These are phyloP conservation scores for Thunnus maccoyii DNA, from an alignment of 2,113 vertebrate genomes.

Conservation along the genomic window DNA sequence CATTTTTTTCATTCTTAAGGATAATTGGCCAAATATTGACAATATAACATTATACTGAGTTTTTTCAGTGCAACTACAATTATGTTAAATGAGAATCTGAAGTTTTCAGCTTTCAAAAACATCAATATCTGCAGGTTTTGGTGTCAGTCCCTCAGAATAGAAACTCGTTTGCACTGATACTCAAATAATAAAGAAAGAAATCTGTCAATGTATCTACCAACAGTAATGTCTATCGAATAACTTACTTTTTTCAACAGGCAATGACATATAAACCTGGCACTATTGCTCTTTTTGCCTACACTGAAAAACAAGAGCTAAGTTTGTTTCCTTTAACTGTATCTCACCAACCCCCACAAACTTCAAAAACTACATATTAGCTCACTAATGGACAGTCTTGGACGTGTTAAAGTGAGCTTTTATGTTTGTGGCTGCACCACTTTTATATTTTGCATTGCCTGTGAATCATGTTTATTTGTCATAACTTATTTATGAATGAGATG, in stretches of 20 bases:
- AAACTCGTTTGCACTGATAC: slow-evolving; percentile 7
- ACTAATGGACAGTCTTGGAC: slow-evolving; percentile 51
- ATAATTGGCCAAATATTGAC: slow-evolving; percentile 51
- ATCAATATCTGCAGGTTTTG: slow-evolving; percentile 48
- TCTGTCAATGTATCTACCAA: slow-evolving; percentile 15
- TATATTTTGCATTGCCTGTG: slow-evolving; percentile 49
- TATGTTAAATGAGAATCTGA: slow-evolving; percentile 21
- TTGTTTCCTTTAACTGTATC: slow-evolving; percentile 15
- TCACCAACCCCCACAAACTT: not conserved
- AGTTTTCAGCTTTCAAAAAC: slow-evolving; percentile 46
- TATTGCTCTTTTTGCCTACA: not conserved
- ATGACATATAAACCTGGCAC: not conserved
- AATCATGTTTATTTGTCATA: slow-evolving; percentile 77
- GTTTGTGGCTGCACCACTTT: slow-evolving; percentile 30
- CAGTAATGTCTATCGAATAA: not conserved
- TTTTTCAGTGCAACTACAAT: slow-evolving; percentile 18
- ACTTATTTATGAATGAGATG: slow-evolving; percentile 76
- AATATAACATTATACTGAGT: slow-evolving; percentile 14
- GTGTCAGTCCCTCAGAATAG: slow-evolving; percentile 54
- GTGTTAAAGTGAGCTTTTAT: slow-evolving; percentile 60
- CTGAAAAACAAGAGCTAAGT: slow-evolving; percentile 8
- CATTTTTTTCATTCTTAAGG: slow-evolving; percentile 20
- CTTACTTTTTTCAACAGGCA: not conserved
- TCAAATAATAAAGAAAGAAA: slow-evolving; percentile 45
- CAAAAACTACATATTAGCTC: slow-evolving; percentile 26